Evolutionary conservation across 2,113 vertebrate species (phyloP), one percentile per base, ranked within the genome.

Genomic region (Gavialis gangeticus): DNA sequence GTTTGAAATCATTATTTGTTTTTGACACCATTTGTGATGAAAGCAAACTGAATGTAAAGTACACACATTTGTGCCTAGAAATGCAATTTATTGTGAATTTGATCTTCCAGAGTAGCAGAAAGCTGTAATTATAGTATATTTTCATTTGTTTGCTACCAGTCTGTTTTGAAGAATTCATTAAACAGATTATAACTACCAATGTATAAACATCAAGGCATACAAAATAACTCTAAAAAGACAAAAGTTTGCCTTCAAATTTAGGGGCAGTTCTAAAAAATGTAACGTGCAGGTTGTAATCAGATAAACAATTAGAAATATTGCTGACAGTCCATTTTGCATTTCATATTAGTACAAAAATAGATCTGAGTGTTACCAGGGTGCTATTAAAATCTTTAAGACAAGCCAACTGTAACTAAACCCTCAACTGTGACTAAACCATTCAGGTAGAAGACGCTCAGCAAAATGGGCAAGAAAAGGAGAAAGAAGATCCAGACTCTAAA

Each of bases 371-470:
- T 67, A 3, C 22, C n/a, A n/a, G 76, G 17, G 16, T 79, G 55
- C 56, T 77, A 57, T 87, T 22, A 85, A 9, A 71, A 86, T 3
- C 34, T 88, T 85, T 79, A 55, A 75, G 17, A 6, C 66, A 89
- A 90, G 58, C 57, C 34, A 12, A 19, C 2, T 92, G 66, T 95
- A 90, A 96, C 57, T 58, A 46, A 46, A 46, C 46, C 46, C 2
- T 46, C 46, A 46, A 46, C 46, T 85, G 82, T 96, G 1, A 5
- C 25, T 95, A 96, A 94, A 86, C 82, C 59, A 66, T 93, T 11
- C 69, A 99, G 99, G 98, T 99, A 90, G 99, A 99, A 98, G 99
- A 99, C 97, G 98, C 98, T 58, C 98, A 98, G 93, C 98, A 97
- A 90, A 99, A 99, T 60, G 99, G 98, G n/a, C 94, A 99, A 96